Base-by-base conservation (phyloP, 2,113 vertebrate genomes). In the Furnarius figulus region DNA sequence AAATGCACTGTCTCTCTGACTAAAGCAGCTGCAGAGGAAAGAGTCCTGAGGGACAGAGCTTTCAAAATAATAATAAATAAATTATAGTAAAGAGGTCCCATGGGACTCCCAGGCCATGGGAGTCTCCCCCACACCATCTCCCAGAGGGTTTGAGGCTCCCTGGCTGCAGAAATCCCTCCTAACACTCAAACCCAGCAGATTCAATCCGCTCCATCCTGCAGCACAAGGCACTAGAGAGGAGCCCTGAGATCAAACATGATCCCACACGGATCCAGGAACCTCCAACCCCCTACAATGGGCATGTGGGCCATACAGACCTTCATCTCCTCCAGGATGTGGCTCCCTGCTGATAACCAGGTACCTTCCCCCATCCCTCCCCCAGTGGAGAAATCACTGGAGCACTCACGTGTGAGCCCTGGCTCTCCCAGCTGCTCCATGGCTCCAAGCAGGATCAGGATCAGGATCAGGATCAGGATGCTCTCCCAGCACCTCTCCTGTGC, bases 221-320 rank as follows among this genome's bases (percentile, higher is more conserved):
- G 72, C 12, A 2, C 61, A 25, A n/a, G 20, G 52, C 2, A 1
- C 25, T 2, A 22, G 17, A 3, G 0, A 30, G 72, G 16, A 77
- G 11, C 44, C 66, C 30, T 0, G 1, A 49, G 35, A 20, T 33
- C 68, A 80, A 35, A 37, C 6, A 1, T 0, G 4, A 22, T 10
- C 58, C 53, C 8, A 0, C 37, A 1, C 1, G 12, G 44, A 89
- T 28, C n/a, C 31, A 37, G 31, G 35, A n/a, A 49, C 8, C 70
- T 53, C 61, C 44, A 30, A 22, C 20, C 27, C 24, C 75, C 67
- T 21, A 9, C 27, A 30, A 3, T 27, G 42, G 59, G 23, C 14
- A 23, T 0, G 0, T 6, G 14, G 16, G 8, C 77, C 35, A 22
- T 1, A 20, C 52, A 30, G 30, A 8, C 42, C 37, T 58, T 50